Evolutionary conservation across 1,140 invertebrate species (phyloP).

Genomic region (Cydia strobilella): DNA sequence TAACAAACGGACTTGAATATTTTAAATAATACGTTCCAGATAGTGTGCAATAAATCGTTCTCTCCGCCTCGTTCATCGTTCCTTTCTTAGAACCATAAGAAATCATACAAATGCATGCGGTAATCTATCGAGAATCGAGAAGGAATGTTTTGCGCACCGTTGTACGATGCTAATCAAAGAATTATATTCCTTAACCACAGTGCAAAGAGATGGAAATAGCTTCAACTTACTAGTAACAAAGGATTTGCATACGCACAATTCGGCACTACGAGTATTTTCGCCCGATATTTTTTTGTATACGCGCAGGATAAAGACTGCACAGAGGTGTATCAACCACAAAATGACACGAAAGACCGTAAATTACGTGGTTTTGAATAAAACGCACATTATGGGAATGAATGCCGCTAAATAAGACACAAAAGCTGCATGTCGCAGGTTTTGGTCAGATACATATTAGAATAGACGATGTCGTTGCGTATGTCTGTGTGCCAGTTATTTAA

Average conservation of each 20-base stretch:
- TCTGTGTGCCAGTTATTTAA: not conserved
- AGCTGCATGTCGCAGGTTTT: constrained; percentile 9
- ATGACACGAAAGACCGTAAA: not conserved
- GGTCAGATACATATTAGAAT: not conserved
- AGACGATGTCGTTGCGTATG: not conserved
- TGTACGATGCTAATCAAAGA: not conserved
- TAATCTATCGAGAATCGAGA: constrained; percentile 11
- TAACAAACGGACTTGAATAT: not conserved
- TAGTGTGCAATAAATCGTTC: constrained; percentile 7
- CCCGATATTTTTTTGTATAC: constrained; percentile 37
- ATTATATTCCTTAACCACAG: not conserved
- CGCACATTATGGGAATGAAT: constrained; percentile 17
- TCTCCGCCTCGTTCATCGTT: not conserved
- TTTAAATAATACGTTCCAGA: not conserved
- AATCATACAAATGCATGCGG: constrained; percentile 12
- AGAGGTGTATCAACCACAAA: constrained; percentile 33
- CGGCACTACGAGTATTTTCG: constrained; percentile 35
- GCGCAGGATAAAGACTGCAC: not conserved
- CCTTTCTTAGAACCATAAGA: constrained; percentile 17
- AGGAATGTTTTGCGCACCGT: not conserved
- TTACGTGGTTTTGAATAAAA: constrained; percentile 29
- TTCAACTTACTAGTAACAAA: constrained; percentile 32
- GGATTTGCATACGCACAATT: constrained; percentile 43
- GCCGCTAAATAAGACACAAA: constrained; percentile 19
- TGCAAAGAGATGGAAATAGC: not conserved